Evolutionary conservation across 2,797 vertebrate genomes (phyloP).

Genomic region (Acanthiza pusilla): DNA sequence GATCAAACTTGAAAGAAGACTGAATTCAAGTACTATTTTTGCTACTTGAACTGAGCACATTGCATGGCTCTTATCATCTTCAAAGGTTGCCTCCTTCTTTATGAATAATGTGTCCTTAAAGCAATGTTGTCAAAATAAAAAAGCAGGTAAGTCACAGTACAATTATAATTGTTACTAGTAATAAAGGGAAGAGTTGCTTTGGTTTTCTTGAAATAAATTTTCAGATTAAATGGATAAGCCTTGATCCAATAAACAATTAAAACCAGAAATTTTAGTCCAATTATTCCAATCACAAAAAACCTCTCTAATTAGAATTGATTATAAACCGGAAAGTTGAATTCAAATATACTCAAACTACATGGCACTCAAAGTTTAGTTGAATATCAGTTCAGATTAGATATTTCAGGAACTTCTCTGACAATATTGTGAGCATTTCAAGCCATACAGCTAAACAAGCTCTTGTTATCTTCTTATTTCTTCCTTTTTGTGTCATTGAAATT

Average conservation of each 20-base stretch:
- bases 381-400: background rate
- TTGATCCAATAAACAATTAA: background rate
- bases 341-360: background rate
- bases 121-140: conserved; percentile 43
- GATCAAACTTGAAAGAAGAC: conserved; percentile 36
- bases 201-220: background rate
- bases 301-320: background rate
- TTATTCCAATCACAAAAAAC: background rate
- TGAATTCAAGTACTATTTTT: conserved; percentile 34
- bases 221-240: background rate
- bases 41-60: conserved; percentile 12
- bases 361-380: background rate
- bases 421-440: background rate
- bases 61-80: conserved; percentile 25
- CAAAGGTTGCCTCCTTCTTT: conserved; percentile 42
- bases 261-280: background rate
- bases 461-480: background rate
- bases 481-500: background rate
- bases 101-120: conserved; percentile 51
- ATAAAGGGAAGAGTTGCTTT: background rate
- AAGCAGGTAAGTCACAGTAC: background rate
- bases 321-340: background rate
- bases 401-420: background rate
- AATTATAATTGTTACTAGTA: background rate
- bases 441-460: background rate